These are phyloP conservation scores for Propithecus coquereli DNA, from an alignment of 2,113 vertebrate genomes.

Conservation along the genomic window DNA sequence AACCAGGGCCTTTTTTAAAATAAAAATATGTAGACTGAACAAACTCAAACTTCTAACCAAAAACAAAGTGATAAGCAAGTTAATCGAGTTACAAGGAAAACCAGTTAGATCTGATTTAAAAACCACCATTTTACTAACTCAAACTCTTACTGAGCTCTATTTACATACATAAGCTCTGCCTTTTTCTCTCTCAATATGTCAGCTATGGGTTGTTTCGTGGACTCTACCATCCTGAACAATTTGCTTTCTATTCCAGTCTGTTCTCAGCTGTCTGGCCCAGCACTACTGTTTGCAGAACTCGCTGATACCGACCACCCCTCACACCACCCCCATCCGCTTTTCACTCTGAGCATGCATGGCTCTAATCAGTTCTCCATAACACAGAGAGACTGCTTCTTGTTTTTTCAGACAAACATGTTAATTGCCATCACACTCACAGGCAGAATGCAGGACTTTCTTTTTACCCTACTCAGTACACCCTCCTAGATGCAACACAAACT, in stretches of 20 bases:
- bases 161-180: neutral
- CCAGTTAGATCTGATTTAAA: neutral
- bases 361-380: constrained; percentile 48
- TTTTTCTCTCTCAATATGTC: neutral
- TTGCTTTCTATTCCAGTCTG: constrained; percentile 3
- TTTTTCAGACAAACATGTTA: constrained; percentile 50
- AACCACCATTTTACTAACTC: neutral
- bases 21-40: neutral
- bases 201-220: neutral
- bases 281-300: neutral
- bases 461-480: neutral
- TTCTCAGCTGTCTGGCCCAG: constrained; percentile 7
- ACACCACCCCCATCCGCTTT: neutral
- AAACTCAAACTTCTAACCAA: neutral
- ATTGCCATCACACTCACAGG: constrained; percentile 23
- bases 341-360: constrained; percentile 7
- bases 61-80: neutral
- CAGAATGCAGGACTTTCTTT: constrained; percentile 43
- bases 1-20: neutral
- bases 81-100: neutral
- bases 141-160: neutral
- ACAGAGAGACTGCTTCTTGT: neutral
- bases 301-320: neutral
- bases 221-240: neutral
- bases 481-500: neutral